A percentile compares a stretch with the other conserved stretches of the same genome.
phyloP scores from a whole-genome alignment of 2,888 invertebrate genomes.

The Mesoligia furuncula region DNA sequence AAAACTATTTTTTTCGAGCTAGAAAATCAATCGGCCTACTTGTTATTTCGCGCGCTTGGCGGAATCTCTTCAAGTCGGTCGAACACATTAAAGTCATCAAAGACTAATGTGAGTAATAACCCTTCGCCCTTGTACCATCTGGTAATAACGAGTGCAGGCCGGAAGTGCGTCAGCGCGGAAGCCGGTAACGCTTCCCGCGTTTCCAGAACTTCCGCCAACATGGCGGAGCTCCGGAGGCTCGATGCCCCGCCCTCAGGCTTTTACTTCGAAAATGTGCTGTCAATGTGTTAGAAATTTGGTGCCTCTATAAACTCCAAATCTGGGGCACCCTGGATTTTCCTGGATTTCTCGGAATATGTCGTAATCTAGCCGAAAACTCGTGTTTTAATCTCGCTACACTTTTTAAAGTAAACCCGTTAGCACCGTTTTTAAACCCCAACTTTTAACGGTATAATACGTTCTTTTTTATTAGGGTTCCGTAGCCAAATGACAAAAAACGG shows the following conservation, averaged over 20 bases:
- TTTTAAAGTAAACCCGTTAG: conserved; percentile 16
- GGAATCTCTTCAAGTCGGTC: conserved; percentile 25
- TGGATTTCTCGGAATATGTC: conserved; percentile 27
- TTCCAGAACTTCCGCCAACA: conserved; percentile 73
- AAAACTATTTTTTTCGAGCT: background rate
- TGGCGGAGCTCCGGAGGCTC: conserved; percentile 62
- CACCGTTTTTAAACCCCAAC: conserved; percentile 1
- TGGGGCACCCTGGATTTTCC: conserved; percentile 12
- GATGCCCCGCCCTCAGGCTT: conserved; percentile 41
- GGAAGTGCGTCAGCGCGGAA: conserved; percentile 78
- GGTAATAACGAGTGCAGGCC: conserved; percentile 68
- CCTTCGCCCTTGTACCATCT: conserved; percentile 64
- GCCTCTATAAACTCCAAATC: conserved; percentile 45
- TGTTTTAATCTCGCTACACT: conserved; percentile 33
- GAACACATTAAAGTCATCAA: conserved; percentile 42
- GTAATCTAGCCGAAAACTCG: conserved; percentile 35
- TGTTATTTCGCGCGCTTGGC: conserved; percentile 7
- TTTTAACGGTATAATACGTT: background rate
- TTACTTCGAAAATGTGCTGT: conserved; percentile 43
- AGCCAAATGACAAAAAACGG: too few relatives aligned
- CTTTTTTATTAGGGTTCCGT: too few relatives aligned
- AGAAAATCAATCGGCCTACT: conserved; percentile 2
- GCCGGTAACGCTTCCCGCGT: conserved; percentile 73
- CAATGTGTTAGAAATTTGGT: conserved; percentile 48
- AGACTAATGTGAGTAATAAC: conserved; percentile 39